Evolutionary conservation across 2,888 invertebrate species (phyloP).

Genomic region (Drosophila macrospina): DNA sequence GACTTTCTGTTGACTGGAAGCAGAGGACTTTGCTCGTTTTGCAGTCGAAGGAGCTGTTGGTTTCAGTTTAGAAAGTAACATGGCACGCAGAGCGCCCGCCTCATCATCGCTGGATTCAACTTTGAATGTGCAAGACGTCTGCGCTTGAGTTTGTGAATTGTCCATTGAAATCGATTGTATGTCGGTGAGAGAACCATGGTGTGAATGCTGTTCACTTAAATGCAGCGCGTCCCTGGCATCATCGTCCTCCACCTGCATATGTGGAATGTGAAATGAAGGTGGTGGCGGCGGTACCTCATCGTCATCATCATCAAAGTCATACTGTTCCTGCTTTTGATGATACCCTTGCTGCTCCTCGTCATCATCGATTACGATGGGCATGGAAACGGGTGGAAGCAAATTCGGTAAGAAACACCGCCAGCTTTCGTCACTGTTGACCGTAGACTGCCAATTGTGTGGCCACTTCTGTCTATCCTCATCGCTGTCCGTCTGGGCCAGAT

Average conservation of each 20-base stretch:
- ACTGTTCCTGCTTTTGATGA: neutral
- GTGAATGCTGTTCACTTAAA: slow-evolving; percentile 50
- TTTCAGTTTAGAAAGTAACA: slow-evolving; percentile 78
- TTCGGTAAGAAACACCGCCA: slow-evolving; percentile 62
- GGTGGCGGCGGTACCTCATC: slow-evolving; percentile 67
- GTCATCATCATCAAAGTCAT: slow-evolving; percentile 34
- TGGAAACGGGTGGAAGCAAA: slow-evolving; percentile 60
- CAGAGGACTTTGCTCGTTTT: neutral
- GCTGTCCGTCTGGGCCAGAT: slow-evolving; percentile 83
- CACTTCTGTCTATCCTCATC: slow-evolving; percentile 67
- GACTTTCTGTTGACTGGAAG: neutral
- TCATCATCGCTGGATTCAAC: slow-evolving; percentile 72
- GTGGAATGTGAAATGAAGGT: slow-evolving; percentile 67
- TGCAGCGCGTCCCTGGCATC: slow-evolving; percentile 69
- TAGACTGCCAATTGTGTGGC: slow-evolving; percentile 46
- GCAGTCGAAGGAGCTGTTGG: slow-evolving; percentile 7
- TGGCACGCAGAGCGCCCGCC: slow-evolving; percentile 80
- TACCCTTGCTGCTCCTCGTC: slow-evolving; percentile 45
- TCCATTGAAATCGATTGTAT: slow-evolving; percentile 75
- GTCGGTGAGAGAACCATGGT: slow-evolving; percentile 47
- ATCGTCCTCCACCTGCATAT: slow-evolving; percentile 59
- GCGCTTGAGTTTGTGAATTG: slow-evolving; percentile 47
- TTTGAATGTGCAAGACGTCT: slow-evolving; percentile 15
- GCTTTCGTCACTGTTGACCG: slow-evolving; percentile 40
- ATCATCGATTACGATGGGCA: slow-evolving; percentile 69